Conservation (phyloP, 2,888 invertebrate genomes). For the Volucella bombylans region DNA sequence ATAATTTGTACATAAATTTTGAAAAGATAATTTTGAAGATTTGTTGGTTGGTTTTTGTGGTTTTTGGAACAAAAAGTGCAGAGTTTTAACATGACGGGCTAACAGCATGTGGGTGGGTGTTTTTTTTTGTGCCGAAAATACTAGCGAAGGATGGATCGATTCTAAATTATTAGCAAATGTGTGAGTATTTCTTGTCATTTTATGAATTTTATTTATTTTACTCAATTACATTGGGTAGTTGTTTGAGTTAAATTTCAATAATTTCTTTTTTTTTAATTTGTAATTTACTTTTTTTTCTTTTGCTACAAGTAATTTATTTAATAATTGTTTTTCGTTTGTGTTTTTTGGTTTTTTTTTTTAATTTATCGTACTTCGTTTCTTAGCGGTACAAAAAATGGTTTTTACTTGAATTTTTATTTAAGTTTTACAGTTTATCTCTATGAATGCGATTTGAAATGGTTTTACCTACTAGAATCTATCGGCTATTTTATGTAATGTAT, state of each 20-base stretch:
- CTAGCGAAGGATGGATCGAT: slow-evolving; percentile 69
- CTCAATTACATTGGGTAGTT: no score
- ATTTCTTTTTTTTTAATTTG: slow-evolving; percentile 33
- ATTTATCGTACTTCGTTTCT: slow-evolving; percentile 71
- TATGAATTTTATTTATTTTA: no score
- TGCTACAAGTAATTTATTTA: slow-evolving; percentile 42
- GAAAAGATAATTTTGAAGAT: slow-evolving; percentile 16
- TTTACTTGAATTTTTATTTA: slow-evolving; percentile 22
- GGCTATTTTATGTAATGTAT: slow-evolving; percentile 5
- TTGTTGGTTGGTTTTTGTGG: slow-evolving; percentile 3
- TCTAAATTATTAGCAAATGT: slow-evolving; percentile 45
- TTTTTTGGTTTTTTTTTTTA: slow-evolving; percentile 12
- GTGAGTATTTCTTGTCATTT: not conserved
- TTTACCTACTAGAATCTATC: slow-evolving; percentile 30
- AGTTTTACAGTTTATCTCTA: slow-evolving; percentile 23
- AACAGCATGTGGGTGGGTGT: slow-evolving; percentile 49
- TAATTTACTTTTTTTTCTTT: not conserved
- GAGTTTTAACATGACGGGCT: slow-evolving; percentile 47
- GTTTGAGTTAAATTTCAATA: slow-evolving; percentile 25
- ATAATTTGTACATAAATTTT: slow-evolving; percentile 63
- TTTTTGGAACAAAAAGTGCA: slow-evolving; percentile 59
- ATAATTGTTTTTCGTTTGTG: not conserved
- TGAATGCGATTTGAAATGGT: slow-evolving; percentile 50
- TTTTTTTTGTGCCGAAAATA: slow-evolving; percentile 54
- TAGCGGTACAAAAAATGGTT: slow-evolving; percentile 67